phyloP scores from a whole-genome alignment of 2,797 vertebrate genomes.

The Furcifer pardalis region DNA sequence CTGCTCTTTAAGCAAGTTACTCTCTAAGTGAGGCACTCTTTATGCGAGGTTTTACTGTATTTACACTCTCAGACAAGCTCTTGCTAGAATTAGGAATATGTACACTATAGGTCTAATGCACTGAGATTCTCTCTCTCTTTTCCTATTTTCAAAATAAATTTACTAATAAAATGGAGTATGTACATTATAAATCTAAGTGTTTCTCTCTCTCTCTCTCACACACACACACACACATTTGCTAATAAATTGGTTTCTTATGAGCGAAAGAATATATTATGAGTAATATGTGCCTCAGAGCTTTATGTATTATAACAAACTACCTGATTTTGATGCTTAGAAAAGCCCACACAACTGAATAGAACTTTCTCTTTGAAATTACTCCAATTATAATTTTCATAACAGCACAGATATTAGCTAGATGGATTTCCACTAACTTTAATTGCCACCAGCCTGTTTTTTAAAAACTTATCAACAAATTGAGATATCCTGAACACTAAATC shows the following conservation, averaged over 20 bases:
- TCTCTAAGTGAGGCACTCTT: no score
- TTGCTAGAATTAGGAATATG: neutral
- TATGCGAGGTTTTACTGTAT: no score
- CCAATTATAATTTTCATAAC: neutral
- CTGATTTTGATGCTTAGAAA: neutral
- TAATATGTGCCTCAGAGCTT: neutral
- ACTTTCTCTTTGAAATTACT: neutral
- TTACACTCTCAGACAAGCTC: neutral
- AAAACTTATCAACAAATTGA: neutral
- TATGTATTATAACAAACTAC: neutral
- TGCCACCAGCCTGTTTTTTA: no score
- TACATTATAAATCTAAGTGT: no score
- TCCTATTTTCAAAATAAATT: no score
- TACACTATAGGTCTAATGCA: neutral
- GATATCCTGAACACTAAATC: neutral
- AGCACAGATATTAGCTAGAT: neutral
- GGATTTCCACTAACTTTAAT: neutral
- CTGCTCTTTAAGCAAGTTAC: no score
- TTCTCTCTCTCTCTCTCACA: no score
- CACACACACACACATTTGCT: no score
- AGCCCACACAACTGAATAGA: no score
- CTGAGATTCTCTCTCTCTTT: neutral
- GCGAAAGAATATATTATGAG: neutral
- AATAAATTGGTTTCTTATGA: neutral
- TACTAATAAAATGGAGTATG: no score